Base-by-base conservation (phyloP, 2,797 vertebrate genomes). In the Eremophila alpestris region DNA sequence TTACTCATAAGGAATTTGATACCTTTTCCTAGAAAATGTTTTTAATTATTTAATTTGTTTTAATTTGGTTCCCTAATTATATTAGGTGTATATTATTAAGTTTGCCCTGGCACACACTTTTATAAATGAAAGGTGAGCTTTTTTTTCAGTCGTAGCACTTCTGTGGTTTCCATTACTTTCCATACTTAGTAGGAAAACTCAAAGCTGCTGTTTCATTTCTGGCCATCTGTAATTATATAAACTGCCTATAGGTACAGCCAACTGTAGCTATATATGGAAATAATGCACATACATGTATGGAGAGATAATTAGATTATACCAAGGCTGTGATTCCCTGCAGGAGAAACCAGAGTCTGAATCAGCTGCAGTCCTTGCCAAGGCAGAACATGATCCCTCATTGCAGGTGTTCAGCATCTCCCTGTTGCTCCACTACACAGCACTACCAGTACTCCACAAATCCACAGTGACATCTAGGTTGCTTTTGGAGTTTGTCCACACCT, bases 401-500 rank as follows among this genome's bases (percentile, higher is more conserved):
- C 90, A 95, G 93, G 90, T 93, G 92, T 67, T 83, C 52, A 48
- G 64, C 70, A 74, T 70, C 67, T 67, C 87, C 8, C n/a, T 52
- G 3, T 55, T 79, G 63, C 52, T 78, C 48, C 26, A 2, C 64
- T 69, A 4, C 0, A 13, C 30, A 63, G 26, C 0, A 0, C 90
- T 90, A 60, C 70, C 1, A 3, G 48, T 5, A 34, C 81, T 79
- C 49, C 62, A 48, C 68, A 86, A 81, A 74, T 27, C 77, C 51
- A 13, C 23, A 34, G 34, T 69, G 80, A 91, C 41, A 68, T 51
- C 69, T 54, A 58, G 77, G 69, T 69, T 90, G 74, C n/a, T 90
- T 81, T 88, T 93, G 89, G 83, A 92, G 77, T 94, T 91, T 88
- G 38, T 86, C 86, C 86, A 87, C 83, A 84, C 83, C 80, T 94